Base-by-base conservation (phyloP, 2,797 vertebrate genomes). In the Coreius guichenoti region DNA sequence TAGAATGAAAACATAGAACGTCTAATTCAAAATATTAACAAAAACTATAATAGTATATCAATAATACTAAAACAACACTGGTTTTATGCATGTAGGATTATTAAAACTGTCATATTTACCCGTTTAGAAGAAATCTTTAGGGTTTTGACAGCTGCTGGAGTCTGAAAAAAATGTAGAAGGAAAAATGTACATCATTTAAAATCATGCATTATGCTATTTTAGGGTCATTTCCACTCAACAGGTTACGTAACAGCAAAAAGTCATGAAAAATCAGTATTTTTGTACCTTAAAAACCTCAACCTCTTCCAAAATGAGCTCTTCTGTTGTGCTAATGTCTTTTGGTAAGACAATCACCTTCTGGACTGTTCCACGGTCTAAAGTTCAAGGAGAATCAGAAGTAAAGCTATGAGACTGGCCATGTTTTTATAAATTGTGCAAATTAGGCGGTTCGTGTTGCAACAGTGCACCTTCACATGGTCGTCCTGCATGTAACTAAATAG, bases 231-330 rank as follows among this genome's bases (percentile, higher is more conserved):
- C 16, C 63, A 76, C 31, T 19, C 5, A 70, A 56, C 5, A 16
- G 8, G 12, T 31, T 31, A 31, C 31, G 29, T 65, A 65, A 65
- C 26, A 23, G 36, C 23, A 11, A 39, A 36, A 21, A 43, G 7
- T 26, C 2, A 19, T 23, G 11, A 51, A 76, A 75, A 11, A 29
- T 4, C 23, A 21, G 23, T 68, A 54, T 51, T 23, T 29, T 89
- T 17, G 6, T 91, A 97, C 96, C 95, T 95, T 96, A 88, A 97
- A 96, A 89, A 97, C 94, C 86, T 96, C 96, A 72, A 97, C 93
- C 86, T 97, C 96, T 91, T 97, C 96, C 89, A 97, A 92, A 88
- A 96, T 94, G 36, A 97, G 96, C 94, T 97, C 96, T 91, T 97
- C 96, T 93, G 96, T 96, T 29, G 94, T 95, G 92, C 95, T 96